Base-by-base conservation (phyloP, 2,113 vertebrate genomes). In the Scophthalmus maximus region DNA sequence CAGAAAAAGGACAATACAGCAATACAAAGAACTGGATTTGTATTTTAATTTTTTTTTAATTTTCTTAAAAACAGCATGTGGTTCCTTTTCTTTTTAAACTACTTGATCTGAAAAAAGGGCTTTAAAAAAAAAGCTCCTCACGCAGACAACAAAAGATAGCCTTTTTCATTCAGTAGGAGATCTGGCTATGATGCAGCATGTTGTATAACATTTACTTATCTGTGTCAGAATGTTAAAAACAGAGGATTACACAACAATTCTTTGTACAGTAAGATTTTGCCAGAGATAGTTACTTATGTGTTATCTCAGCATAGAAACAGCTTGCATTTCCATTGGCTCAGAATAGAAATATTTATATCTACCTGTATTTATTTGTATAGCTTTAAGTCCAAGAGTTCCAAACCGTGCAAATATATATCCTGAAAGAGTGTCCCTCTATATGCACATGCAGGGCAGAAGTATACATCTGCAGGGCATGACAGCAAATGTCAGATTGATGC, bases 401-500 rank as follows among this genome's bases (percentile, higher is more conserved):
- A 3, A 32, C 51, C 14, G 3, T 22, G 42, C 20, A 58, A 52
- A 66, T 56, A 51, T 57, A 14, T 38, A 12, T 17, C 5, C 29
- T 44, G 7, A 30, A 57, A 3, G 6, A 12, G 1, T 17, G 6
- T 38, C 5, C n/a, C n/a, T 30, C 15, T 66, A 14, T 29, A 0
- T 68, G 15, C 3, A n/a, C 32, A 64, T 51, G 18, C 29, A 55
- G n/a, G 26, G 5, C 9, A 58, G 44, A 50, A 61, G 32, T 52
- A 71, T 36, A 23, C 38, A 47, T 76, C 62, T 69, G 32, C 56
- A 68, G 49, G 34, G 40, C 66, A 55, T 80, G 64, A 74, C 71
- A 80, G 60, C 30, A 75, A 76, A 83, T 57, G 73, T 66, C 65
- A 76, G 64, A 78, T 69, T 60, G 62, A 78, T 59, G 68, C 58